Conservation (phyloP, 1,140 invertebrate species). For the Penaeus indicus region DNA sequence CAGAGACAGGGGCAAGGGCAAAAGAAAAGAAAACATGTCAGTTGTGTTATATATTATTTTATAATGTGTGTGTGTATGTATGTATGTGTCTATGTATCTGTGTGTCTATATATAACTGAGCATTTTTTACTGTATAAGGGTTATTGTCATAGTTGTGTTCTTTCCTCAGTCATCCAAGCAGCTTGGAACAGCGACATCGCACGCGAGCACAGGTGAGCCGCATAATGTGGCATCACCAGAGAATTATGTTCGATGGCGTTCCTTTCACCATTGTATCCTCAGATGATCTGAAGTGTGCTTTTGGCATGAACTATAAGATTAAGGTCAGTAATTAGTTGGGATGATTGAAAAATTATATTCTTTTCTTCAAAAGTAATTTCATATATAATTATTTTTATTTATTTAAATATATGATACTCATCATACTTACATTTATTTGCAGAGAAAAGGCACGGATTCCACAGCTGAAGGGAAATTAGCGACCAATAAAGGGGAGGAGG, state of each 20-base stretch:
- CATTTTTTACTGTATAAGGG: background rate
- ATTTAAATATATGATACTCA: no score
- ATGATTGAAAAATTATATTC: no score
- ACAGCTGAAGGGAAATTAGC: background rate
- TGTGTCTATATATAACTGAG: background rate
- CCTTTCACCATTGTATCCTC: slow-evolving; percentile 53
- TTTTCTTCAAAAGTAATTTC: background rate
- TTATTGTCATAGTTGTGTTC: no score
- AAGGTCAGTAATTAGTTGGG: slow-evolving; percentile 26
- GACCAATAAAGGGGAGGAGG: background rate
- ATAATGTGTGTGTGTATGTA: no score
- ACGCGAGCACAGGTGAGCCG: slow-evolving; percentile 34
- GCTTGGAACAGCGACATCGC: slow-evolving; percentile 32
- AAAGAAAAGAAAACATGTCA: no score
- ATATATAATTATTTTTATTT: background rate
- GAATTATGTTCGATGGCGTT: slow-evolving; percentile 31
- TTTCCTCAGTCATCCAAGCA: slow-evolving; percentile 47
- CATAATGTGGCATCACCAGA: slow-evolving; percentile 54
- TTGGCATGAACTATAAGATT: slow-evolving; percentile 54
- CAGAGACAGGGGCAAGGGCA: no score
- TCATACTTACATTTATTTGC: background rate
- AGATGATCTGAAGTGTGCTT: slow-evolving; percentile 51
- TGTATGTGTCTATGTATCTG: no score
- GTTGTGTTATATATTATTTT: no score
- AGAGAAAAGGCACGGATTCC: slow-evolving; percentile 8